A percentile compares a stretch with the other conserved stretches of the same genome.
Evolutionary conservation across 2,888 invertebrate genomes (phyloP).

Genomic region (Caenorhabditis sp.): DNA sequence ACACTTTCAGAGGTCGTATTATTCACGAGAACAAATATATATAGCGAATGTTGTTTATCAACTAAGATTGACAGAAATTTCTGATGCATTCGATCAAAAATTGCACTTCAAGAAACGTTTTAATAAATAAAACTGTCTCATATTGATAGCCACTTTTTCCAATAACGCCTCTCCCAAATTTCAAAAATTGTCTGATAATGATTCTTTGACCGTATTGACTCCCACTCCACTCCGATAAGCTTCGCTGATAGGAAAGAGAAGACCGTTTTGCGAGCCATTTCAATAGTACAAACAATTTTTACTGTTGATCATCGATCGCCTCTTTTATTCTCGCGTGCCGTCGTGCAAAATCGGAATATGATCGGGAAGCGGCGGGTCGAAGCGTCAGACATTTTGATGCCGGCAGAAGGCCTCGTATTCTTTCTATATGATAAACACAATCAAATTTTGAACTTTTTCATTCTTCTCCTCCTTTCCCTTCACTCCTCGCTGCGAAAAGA

Average conservation of each 20-base stretch:
- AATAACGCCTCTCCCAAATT: conserved; percentile 6
- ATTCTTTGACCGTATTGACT: conserved; percentile 22
- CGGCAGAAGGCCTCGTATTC: conserved; percentile 9
- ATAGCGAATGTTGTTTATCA: background rate
- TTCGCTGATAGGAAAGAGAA: conserved; percentile 24
- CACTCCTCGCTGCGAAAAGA: background rate
- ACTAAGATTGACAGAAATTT: background rate
- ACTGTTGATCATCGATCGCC: conserved; percentile 48
- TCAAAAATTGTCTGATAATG: conserved; percentile 35
- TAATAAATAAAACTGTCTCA: background rate
- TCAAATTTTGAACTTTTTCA: conserved; percentile 38
- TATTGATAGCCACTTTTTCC: conserved; percentile 6
- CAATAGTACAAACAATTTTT: conserved; percentile 56
- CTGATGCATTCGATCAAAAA: background rate
- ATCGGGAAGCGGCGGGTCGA: conserved; percentile 29
- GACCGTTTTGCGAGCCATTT: conserved; percentile 48
- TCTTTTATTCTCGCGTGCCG: conserved; percentile 39
- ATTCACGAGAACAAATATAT: background rate
- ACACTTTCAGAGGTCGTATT: conserved; percentile 13
- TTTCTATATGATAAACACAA: background rate
- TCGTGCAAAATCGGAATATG: conserved; percentile 35
- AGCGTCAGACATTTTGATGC: conserved; percentile 29
- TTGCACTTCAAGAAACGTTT: too few relatives aligned
- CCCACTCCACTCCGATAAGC: conserved; percentile 34
- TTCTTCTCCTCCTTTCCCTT: conserved; percentile 15